Evolutionary conservation across 2,797 vertebrate species (phyloP), one percentile per base, ranked within the genome.

Genomic region (Xyrichtys novacula): DNA sequence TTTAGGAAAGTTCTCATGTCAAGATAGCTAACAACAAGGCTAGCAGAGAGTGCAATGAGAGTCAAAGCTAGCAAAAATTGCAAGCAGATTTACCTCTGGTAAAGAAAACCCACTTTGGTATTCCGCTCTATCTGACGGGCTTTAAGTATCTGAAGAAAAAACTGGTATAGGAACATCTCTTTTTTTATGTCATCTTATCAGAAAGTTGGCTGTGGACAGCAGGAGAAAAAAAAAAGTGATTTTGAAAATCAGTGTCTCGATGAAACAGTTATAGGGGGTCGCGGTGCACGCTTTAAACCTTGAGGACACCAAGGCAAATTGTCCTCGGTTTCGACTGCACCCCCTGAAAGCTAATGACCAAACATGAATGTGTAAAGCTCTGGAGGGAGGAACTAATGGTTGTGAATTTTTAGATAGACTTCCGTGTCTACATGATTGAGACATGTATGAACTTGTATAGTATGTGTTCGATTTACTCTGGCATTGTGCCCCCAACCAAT

Each of bases 361-460:
- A 91, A 90, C 80, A 46, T 76, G 70, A 89, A 80, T 74, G 78
- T 89, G 80, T 67, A 78, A 84, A 87, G 69, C 81, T 84, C 84
- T 83, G 70, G 65, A 80, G 26, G 68, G 70, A 69, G 19, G 75
- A 83, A 80, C 59, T 29, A 61, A 60, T 36, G 65, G 56, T 77
- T 85, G 34, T 17, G 20, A 74, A 60, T 32, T 38, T 53, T 63
- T 34, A 66, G 17, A 29, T 55, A 54, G 64, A 83, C 55, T 36
- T 16, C n/a, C n/a, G 31, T 39, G 62, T 84, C 64, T 62, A 57
- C 38, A 47, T 56, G 62, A 76, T 54, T 56, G 63, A 66, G 52
- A 71, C 53, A 20, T 38, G 20, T 76, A 61, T 85, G 64, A 84
- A 83, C 65, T 49, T 92, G 89, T 88, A 86, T 29, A 90, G 84